Evolutionary conservation across 2,797 vertebrate genomes (phyloP).

Genomic region (Loriculus beryllinus): DNA sequence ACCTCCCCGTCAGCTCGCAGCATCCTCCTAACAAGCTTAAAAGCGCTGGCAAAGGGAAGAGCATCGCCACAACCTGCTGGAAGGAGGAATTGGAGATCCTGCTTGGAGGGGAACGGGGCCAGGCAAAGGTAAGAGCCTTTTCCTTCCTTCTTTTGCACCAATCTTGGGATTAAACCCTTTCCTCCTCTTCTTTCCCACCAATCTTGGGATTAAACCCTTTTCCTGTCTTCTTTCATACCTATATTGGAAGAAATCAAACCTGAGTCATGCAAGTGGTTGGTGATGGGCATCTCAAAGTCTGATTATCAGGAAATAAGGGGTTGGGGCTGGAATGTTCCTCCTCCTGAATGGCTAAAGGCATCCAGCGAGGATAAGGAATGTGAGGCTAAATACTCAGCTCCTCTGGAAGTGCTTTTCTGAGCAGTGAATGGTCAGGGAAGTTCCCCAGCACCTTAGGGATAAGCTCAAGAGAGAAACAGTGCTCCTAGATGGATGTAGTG

Average conservation of each 20-base stretch:
- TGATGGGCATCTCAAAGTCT: not conserved
- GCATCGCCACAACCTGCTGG: not conserved
- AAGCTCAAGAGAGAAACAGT: not conserved
- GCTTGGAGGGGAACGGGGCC: not conserved
- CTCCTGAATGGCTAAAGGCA: not conserved
- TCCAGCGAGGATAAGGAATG: not conserved
- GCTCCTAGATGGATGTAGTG: not conserved
- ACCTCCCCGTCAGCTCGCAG: slow-evolving; percentile 57
- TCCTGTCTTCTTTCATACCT: not conserved
- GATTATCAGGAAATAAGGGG: not conserved
- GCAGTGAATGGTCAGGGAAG: not conserved
- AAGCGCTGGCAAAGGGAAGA: slow-evolving; percentile 21
- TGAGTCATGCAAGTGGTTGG: not conserved
- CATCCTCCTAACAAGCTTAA: slow-evolving; percentile 45
- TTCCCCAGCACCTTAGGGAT: not conserved
- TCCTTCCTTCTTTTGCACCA: too few relatives aligned
- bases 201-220: too few relatives aligned
- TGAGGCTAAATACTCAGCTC: not conserved
- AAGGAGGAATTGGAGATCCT: not conserved
- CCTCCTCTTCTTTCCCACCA: too few relatives aligned
- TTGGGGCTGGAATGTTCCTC: not conserved
- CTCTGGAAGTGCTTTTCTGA: not conserved
- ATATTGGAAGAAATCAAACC: not conserved
- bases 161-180: too few relatives aligned
- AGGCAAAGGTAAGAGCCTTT: slow-evolving; percentile 32